Evolutionary conservation across 2,888 invertebrate genomes (phyloP).

Genomic region (Phortica okadai): DNA sequence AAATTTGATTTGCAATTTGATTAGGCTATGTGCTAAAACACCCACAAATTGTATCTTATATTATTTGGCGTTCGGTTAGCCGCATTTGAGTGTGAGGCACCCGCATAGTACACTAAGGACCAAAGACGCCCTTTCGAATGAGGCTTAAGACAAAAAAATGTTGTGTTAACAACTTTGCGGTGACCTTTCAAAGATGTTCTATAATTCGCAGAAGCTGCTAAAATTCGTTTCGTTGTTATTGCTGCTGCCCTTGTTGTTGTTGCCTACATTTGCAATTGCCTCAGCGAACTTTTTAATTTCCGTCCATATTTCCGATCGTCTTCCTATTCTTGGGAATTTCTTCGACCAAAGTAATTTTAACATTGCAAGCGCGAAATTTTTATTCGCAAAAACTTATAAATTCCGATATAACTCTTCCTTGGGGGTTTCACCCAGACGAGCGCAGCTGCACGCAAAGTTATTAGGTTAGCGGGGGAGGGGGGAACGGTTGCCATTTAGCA

Average conservation of each 20-base stretch:
- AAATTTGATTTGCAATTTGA: conserved; percentile 21
- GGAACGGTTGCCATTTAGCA: neutral
- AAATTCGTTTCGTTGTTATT: neutral
- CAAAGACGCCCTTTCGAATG: neutral
- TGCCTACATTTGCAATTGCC: conserved; percentile 49
- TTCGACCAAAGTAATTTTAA: neutral
- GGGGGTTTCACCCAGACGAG: no score
- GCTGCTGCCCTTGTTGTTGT: neutral
- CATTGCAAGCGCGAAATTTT: conserved; percentile 21
- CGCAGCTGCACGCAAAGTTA: no score
- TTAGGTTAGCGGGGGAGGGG: no score
- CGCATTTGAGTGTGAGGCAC: neutral
- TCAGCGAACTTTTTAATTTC: conserved; percentile 68
- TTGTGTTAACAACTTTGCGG: neutral
- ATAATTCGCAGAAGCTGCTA: neutral
- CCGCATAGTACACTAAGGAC: neutral
- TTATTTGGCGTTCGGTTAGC: neutral
- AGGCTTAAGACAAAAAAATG: neutral
- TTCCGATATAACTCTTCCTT: no score
- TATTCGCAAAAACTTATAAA: neutral
- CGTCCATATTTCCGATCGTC: conserved; percentile 72
- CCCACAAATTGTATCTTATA: neutral
- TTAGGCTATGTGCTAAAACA: conserved; percentile 25
- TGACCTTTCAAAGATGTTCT: neutral
- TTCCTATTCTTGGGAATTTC: conserved; percentile 19